Evolutionary conservation across 2,113 vertebrate species (phyloP), one percentile per base, ranked within the genome.

Genomic region (Alaudala cheleensis): DNA sequence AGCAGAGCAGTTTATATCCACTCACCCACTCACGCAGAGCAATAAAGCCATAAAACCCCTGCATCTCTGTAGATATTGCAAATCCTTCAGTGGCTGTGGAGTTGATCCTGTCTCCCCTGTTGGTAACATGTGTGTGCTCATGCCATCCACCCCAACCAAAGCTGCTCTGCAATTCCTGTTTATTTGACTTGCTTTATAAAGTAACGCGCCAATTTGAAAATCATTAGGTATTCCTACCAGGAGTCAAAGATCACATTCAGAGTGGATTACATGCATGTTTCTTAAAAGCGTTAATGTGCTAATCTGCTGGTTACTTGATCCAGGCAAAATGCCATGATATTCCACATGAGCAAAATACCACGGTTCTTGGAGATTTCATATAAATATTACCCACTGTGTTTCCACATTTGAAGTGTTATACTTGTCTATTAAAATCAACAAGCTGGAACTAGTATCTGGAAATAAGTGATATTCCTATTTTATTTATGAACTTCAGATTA

Each of bases 261-360:
- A 97, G 96, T 86, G 97, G 97, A 98, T 98, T 97, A 97, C 90
- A 98, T 24, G 96, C 97, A 94, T 97, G 97, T 97, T 98, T 98
- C 96, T 93, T 96, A 96, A 97, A 97, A 98, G 98, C 98, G 98
- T 98, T 99, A 99, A 99, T 99, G 98, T 99, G 99, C 98, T 99
- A 99, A 99, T 99, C 98, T 99, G 98, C 98, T 98, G 98, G 98
- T 99, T 99, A 98, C 98, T 98, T 97, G 98, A 98, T 99, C 98
- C 98, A 99, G 99, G 98, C 98, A 98, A 97, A 96, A 97, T 97
- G 98, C 98, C 98, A 98, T 92, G 86, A 97, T 99, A 97, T 98
- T 98, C 95, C 93, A 94, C 97, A 96, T 95, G 97, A 98, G 96
- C 98, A 98, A 97, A 95, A 97, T 97, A 96, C 95, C 96, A 97